Percentiles rank a stretch among this genome's conserved stretches.
Evolutionary conservation across 1,140 invertebrate species (phyloP).

Genomic region (Bombus ignitus): DNA sequence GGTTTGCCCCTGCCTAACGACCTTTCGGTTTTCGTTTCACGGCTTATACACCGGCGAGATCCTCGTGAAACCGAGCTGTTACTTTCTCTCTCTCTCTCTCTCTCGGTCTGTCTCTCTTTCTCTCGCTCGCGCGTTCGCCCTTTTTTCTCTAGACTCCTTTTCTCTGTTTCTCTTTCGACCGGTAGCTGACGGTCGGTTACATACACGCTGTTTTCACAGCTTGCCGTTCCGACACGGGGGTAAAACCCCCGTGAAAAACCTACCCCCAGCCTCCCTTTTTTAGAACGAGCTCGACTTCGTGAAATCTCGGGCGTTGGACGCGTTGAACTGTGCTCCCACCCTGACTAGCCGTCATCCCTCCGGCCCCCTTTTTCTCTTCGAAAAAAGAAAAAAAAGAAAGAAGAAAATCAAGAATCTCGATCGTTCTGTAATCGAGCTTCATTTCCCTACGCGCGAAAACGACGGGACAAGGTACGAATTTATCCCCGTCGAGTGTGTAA

Average conservation of each 20-base stretch:
- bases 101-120: not conserved
- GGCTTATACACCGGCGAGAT: slow-evolving; percentile 76
- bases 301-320: slow-evolving; percentile 65
- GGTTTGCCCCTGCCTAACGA: slow-evolving; percentile 81
- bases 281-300: slow-evolving; percentile 59
- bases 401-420: slow-evolving; percentile 5
- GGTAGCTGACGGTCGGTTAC: slow-evolving; percentile 54
- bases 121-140: slow-evolving; percentile 41
- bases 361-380: not conserved
- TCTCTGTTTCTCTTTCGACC: slow-evolving; percentile 48
- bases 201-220: slow-evolving; percentile 79
- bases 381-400: slow-evolving; percentile 9
- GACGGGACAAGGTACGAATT: not conserved
- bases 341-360: slow-evolving; percentile 1
- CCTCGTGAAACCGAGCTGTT: slow-evolving; percentile 77
- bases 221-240: slow-evolving; percentile 68
- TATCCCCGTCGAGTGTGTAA: too few relatives aligned
- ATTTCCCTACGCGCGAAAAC: not conserved
- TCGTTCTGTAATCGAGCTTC: not conserved
- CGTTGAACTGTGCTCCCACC: slow-evolving; percentile 73
- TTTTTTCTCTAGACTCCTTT: slow-evolving; percentile 8
- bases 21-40: slow-evolving; percentile 80
- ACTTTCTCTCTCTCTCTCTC: not conserved
- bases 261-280: slow-evolving; percentile 46
- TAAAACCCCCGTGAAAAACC: slow-evolving; percentile 61